Evolutionary conservation across 2,113 vertebrate genomes (phyloP), one percentile per base, ranked within the genome.

Genomic region (Haemorhous mexicanus): DNA sequence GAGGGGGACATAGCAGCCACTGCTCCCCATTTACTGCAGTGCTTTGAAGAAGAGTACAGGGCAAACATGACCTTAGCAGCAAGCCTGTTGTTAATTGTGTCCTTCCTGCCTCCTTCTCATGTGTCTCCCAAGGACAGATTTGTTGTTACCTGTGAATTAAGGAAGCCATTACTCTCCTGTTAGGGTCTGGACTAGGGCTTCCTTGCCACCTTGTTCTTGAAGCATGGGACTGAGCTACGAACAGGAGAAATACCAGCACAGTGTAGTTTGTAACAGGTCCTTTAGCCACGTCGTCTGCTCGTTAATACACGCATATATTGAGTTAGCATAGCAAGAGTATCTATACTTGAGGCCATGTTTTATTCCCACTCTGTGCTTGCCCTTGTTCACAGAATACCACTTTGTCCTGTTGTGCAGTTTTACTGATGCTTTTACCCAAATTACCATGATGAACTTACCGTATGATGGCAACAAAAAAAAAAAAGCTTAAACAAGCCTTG

Each of bases 1-100:
- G 46, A 43, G 11, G 14, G 43, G 21, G 11, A 46, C 9, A 3
- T 26, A 73, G 59, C 8, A 80, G 53, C 63, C 18, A 7, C 30
- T 72, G 32, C 32, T 9, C 19, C 16, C 32, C 46, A 9, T 68
- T 52, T 8, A 35, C 7, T 76, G 62, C 66, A 56, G 23, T 64
- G 79, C 94, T 90, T 80, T 70, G 90, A 93, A 93, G 93, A 94
- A 89, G 90, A 86, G 78, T 41, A 64, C 37, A 61, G 41, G 80
- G 50, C 73, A 97, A 94, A 94, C 39, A 1, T 91, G 90, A 96
- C 69, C 95, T 96, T 86, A 69, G 93, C 90, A 96, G 96, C 84
- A 88, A 67, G 72, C 80, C 44, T 80, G 11, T 75, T 73, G 30
- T 59, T 73, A 44, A 24, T 1, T 82, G 39, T 93, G 75, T 76